Base-by-base conservation (phyloP, 2,113 vertebrate genomes). In the Lagopus muta region DNA sequence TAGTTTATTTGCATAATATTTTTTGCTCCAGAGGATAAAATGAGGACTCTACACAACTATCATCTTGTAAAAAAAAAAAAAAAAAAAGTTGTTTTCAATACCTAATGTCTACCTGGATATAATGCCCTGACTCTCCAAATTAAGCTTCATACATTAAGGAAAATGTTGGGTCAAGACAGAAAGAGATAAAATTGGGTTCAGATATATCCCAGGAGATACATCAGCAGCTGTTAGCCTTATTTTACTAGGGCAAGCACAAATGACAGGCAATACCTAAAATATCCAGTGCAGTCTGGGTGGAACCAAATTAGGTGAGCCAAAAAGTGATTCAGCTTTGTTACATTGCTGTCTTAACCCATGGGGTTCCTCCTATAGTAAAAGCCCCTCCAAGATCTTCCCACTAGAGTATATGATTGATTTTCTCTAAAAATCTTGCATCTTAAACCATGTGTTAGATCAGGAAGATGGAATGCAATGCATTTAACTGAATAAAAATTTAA, bases 381-480 rank as follows among this genome's bases (percentile, higher is more conserved):
- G 52, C 17, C 11, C 8, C n/a, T 93, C 62, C 82, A 85, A 92
- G 40, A 82, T 57, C 6, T 52, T 88, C n/a, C 45, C 79, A 48
- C 57, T 38, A 19, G 85, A 65, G 9, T 14, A 65, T 1, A 84
- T n/a, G 48, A 50, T 50, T 20, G 48, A 50, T 55, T 20, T 28
- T 95, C 55, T 82, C 38, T 67, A 52, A 90, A 95, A 83, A 71
- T 43, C 58, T 47, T 57, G 30, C 13, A n/a, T 71, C 54, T 86
- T 74, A 75, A 79, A 84, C 47, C 69, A 67, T 70, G 86, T 48
- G 48, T 92, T 90, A 89, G 57, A 79, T 90, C 66, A 92, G 36
- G 62, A 94, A 94, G 47, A 86, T 76, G 90, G 84, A 93, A 96
- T 62, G 88, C 43, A 73, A 69, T 75, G 32, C 40, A 82, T 86